A percentile compares a stretch with the other conserved stretches of the same genome.
phyloP scores from a whole-genome alignment of 2,113 vertebrate species.

The Ramphastos sulfuratus region DNA sequence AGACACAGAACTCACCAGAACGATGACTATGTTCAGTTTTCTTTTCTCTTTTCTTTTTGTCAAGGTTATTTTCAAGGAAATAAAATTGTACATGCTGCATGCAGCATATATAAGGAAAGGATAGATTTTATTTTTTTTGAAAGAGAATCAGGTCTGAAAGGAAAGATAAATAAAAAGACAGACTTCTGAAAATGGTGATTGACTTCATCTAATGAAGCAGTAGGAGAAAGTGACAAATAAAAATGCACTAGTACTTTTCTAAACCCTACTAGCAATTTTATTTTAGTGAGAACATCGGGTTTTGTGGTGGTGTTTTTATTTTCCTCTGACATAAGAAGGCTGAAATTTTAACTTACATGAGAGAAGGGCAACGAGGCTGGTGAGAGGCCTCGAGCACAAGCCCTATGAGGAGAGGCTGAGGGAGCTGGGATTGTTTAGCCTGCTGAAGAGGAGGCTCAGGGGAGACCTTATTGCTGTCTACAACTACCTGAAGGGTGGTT shows the following conservation, averaged over 20 bases:
- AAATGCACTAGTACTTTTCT: background rate
- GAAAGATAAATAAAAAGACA: background rate
- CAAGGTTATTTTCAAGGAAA: background rate
- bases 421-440: no score
- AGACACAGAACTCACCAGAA: background rate
- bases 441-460: no score
- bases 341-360: background rate
- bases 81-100: background rate
- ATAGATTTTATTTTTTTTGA: background rate
- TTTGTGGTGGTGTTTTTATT: background rate
- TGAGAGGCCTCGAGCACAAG: no score
- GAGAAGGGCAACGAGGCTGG: no score
- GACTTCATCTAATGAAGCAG: background rate
- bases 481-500: no score
- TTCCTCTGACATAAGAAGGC: background rate
- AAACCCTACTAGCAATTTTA: no score
- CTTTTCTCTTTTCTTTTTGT: background rate
- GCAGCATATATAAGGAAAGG: background rate
- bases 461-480: no score
- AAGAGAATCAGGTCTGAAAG: background rate
- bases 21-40: background rate
- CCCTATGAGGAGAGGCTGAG: no score
- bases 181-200: background rate
- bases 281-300: rapidly evolving
- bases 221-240: background rate